Base-by-base conservation (phyloP, 2,113 vertebrate genomes). In the Rhinogobius similis region DNA sequence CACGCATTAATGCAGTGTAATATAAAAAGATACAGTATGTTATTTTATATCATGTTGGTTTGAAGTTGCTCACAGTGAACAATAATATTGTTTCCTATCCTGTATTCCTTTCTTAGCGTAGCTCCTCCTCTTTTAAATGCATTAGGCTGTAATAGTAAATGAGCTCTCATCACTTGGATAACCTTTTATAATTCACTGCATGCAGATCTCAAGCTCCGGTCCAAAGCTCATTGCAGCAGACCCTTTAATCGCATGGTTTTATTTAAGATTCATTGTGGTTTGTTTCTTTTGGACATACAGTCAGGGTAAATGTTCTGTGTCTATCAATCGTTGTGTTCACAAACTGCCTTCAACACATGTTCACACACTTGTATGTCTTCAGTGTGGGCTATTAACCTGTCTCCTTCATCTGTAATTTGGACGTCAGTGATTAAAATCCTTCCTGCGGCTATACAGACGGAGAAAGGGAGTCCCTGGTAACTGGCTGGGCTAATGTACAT, bases 331-430 rank as follows among this genome's bases (percentile, higher is more conserved):
- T 38, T 59, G 27, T 27, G 48, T 69, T 75, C 72, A 72, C n/a
- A 36, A 68, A 56, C 65, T 50, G 32, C 65, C 65, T 81, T 79
- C 73, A 56, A 73, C 62, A 29, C 62, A 32, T 59, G 5, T 64
- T 55, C 63, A 36, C 61, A 50, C 65, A 36, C 61, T 43, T 73
- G n/a, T n/a, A 74, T 24, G 74, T 84, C 83, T 85, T 86, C 46
- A 20, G 68, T 13, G 55, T 71, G 76, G 67, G 86, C 87, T 88
- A 92, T 92, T 92, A 90, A 90, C 86, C 78, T 90, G 87, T 91
- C 90, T 72, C 65, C 72, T 80, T 70, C 73, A 78, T 82, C 86
- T 91, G 72, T 88, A 86, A 90, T 92, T 92, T 93, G 86, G 73
- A 77, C 48, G 71, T 90, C 88, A 86, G 53, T 88, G 87, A 88